These are phyloP conservation scores for Todiramphus saurophagus DNA, from an alignment of 2,113 vertebrate genomes.

Conservation along the genomic window DNA sequence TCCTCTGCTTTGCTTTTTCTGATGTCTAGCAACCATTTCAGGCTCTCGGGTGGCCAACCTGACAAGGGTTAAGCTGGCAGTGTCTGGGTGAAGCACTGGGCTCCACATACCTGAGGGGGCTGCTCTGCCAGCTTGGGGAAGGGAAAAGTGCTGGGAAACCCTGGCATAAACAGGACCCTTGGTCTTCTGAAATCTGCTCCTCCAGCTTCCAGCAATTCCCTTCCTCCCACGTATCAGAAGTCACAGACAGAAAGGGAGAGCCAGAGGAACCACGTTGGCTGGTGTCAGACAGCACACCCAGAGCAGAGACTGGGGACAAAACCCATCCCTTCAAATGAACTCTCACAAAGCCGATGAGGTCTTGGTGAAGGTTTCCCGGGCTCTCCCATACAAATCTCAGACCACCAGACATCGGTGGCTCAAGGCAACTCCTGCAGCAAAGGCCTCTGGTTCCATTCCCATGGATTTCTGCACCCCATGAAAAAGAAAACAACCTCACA, in stretches of 20 bases:
- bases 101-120: neutral
- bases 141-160: neutral
- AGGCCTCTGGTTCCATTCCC: neutral
- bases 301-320: neutral
- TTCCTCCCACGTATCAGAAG: neutral
- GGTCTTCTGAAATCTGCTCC: neutral
- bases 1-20: neutral
- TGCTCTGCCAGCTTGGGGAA: neutral
- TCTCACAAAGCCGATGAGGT: fast-evolving
- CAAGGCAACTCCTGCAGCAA: neutral
- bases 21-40: neutral
- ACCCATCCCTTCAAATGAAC: neutral
- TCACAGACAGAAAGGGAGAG: neutral
- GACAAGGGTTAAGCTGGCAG: neutral
- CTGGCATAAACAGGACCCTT: neutral
- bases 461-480: neutral
- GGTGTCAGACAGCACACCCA: neutral
- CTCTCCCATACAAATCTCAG: neutral
- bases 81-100: fast-evolving
- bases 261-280: fast-evolving
- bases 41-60: neutral
- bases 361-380: neutral
- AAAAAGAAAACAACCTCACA: neutral
- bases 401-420: neutral
- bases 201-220: neutral